phyloP scores from a whole-genome alignment of 2,113 vertebrate genomes.

The Stegostoma tigrinum region DNA sequence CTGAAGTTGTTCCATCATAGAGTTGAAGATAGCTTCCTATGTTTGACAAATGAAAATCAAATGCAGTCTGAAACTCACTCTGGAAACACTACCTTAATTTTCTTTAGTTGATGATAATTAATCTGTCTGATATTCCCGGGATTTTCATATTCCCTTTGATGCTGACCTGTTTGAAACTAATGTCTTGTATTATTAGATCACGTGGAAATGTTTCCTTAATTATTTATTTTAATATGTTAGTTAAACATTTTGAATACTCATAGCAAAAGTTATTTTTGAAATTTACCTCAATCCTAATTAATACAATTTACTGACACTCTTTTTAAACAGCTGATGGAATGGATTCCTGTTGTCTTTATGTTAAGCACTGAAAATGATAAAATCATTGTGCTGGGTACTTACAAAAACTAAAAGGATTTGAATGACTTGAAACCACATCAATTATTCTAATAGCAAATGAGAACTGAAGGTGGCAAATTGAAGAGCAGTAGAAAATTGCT shows the following conservation, averaged over 20 bases:
- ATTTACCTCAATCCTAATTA: neutral
- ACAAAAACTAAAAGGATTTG: neutral
- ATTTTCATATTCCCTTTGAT: neutral
- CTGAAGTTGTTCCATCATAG: neutral
- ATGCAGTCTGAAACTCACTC: neutral
- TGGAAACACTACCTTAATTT: neutral
- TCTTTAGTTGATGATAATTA: neutral
- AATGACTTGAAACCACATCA: neutral
- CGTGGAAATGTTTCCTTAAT: neutral
- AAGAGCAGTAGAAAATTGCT: neutral
- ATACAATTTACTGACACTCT: neutral
- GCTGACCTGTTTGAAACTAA: neutral
- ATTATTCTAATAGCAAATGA: neutral
- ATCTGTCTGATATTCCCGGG: neutral
- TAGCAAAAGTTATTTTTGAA: neutral
- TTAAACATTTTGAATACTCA: neutral
- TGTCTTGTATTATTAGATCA: neutral
- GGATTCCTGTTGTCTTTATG: neutral
- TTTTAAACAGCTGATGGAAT: neutral
- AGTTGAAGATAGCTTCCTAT: neutral
- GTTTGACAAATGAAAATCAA: neutral
- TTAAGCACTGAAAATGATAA: neutral
- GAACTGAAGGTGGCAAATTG: neutral
- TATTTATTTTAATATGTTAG: neutral
- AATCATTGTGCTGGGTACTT: neutral